These are phyloP conservation scores for Phoxinus phoxinus DNA, from an alignment of 2,113 vertebrate species.

Conservation along the genomic window DNA sequence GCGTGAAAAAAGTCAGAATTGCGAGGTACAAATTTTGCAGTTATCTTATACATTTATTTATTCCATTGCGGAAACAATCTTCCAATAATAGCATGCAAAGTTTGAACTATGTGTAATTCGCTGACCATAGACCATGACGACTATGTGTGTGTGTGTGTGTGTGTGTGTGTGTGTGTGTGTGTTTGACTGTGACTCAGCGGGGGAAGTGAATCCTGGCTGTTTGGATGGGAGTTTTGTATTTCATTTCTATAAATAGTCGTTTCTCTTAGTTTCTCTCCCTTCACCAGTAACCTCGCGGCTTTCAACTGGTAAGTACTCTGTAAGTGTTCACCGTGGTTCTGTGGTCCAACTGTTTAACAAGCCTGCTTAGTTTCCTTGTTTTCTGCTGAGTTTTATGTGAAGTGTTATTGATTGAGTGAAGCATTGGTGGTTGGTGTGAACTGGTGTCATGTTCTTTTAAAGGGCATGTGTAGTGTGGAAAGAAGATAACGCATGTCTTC, in stretches of 20 bases:
- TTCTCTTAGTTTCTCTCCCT: not conserved
- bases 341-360: not conserved
- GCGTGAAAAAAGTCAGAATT: too few relatives aligned
- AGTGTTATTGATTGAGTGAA: not conserved
- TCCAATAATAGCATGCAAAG: not conserved
- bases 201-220: slow-evolving; percentile 35
- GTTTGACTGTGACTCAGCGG: not conserved
- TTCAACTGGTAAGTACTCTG: not conserved
- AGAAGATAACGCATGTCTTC: not conserved
- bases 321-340: not conserved
- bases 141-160: not conserved
- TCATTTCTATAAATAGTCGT: slow-evolving; percentile 75
- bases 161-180: not conserved
- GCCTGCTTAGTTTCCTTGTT: not conserved
- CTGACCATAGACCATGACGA: not conserved
- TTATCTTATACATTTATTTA: too few relatives aligned
- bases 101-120: not conserved
- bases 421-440: not conserved
- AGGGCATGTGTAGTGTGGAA: not conserved
- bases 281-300: not conserved
- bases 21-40: too few relatives aligned
- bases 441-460: not conserved
- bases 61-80: too few relatives aligned
- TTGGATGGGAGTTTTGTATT: slow-evolving; percentile 59
- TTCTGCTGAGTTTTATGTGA: not conserved